phyloP scores from a whole-genome alignment of 1,140 invertebrate species.

The Dreissena rostriformis region DNA sequence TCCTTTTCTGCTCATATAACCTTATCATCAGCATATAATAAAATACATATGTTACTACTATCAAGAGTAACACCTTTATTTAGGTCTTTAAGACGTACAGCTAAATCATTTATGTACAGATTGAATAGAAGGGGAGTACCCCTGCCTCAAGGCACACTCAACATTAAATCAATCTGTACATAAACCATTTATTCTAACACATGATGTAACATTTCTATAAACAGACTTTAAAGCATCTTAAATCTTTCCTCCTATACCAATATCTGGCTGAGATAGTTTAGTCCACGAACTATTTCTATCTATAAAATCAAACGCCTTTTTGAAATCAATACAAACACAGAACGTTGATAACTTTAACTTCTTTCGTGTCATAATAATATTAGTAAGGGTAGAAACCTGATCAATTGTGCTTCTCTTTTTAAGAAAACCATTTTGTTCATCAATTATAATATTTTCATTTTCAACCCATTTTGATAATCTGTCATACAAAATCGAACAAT shows the following conservation, averaged over 20 bases:
- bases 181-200: not conserved
- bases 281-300: not conserved
- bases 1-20: conserved; percentile 19
- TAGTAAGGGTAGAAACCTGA: conserved; percentile 30
- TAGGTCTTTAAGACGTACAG: conserved; percentile 11
- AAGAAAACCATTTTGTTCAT: conserved; percentile 55
- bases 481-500: conserved; percentile 45
- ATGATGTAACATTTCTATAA: conserved; percentile 1
- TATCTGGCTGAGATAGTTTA: not conserved
- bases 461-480: conserved; percentile 19
- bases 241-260: conserved; percentile 20
- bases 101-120: conserved; percentile 36
- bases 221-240: conserved; percentile 12
- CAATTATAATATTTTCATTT: conserved; percentile 5
- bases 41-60: conserved; percentile 19
- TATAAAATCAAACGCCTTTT: conserved; percentile 29
- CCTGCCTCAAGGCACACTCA: conserved; percentile 10
- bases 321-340: conserved; percentile 43
- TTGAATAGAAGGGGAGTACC: conserved; percentile 26
- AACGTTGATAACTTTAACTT: conserved; percentile 15
- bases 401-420: conserved; percentile 29
- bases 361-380: conserved; percentile 38
- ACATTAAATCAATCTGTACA: conserved; percentile 31
- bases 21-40: conserved; percentile 44
- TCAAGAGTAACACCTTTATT: conserved; percentile 35